Evolutionary conservation across 2,888 invertebrate genomes (phyloP), one percentile per base, ranked within the genome.

Genomic region (Panopea generosa): DNA sequence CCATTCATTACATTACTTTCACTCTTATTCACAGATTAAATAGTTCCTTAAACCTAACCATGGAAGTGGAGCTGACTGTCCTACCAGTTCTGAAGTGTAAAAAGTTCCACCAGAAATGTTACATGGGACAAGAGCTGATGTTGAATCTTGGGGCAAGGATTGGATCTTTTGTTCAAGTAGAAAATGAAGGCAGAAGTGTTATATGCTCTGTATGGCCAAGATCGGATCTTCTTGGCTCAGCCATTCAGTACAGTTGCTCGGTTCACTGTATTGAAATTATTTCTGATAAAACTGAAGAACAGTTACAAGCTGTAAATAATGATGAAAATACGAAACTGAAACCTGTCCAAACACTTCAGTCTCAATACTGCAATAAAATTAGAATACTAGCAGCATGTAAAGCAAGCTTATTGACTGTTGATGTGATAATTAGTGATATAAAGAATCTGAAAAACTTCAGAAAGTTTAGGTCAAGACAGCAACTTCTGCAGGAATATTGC

Each of bases 121-220:
- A 67, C 22, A 65, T 85, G 22, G 71, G 71, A 6, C 38, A 71
- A 3, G 72, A 62, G 16, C 26, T 76, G 7, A 72, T 86, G 40
- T 47, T 16, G 14, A 52, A 26, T 9, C 55, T 82, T 27, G 60
- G 68, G 14, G 56, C 62, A 26, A 61, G 45, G 27, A 47, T 83
- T 18, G 84, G 82, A 22, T 57, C 68, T 1, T 82, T 67, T 67
- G 62, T 85, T 2, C 47, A 75, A 43, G 68, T 86, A 29, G n/a
- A 40, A 3, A 38, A 33, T 1, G 45, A 53, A 2, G 49, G 26
- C 9, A 69, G 50, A n/a, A 20, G 61, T 9, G 61, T 50, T 24
- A 73, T 87, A 16, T 86, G 85, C 45, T 77, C 77, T 50, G 71
- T 81, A 7, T 86, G 85, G 84, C 81, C 83, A 2, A 49, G 43